Evolutionary conservation across 2,888 invertebrate genomes (phyloP), one percentile per base, ranked within the genome.

Genomic region (Protodeltote pygarga): DNA sequence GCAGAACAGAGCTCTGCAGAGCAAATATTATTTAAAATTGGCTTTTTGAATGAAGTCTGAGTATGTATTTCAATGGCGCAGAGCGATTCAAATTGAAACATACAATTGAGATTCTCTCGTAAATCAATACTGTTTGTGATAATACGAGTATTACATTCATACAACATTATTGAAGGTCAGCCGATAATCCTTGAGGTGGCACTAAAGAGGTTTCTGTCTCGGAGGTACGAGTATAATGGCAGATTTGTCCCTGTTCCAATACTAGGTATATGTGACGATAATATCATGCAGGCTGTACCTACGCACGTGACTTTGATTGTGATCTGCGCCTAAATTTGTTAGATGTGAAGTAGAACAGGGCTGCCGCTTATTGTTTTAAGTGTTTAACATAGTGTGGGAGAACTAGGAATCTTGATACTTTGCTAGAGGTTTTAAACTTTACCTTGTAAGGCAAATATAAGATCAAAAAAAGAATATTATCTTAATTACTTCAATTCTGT

Each of bases 261-360:
- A n/a, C n/a, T n/a, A n/a, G n/a, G 6, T 20, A 10, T 19, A 20
- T 34, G 25, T 31, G 27, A 33, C 31, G 35, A 21, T n/a, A n/a
- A n/a, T 37, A 23, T 41, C 15, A 39, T 34, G 38, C 47, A 38
- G 39, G 31, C 34, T 47, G 21, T 42, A 38, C 27, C 29, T 37
- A 46, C 31, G 33, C 49, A 65, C 70, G 58, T 70, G 73, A 47
- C 50, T 46, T 8, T 8, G 66, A 72, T 70, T 53, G 27, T 14
- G 38, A 68, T 70, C 63, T 50, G 41, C 49, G 27, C 40, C 38
- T 32, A 65, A 55, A 47, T 55, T 50, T 34, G 57, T 49, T 37
- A 15, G 58, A 59, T 64, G 52, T 57, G 42, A 67, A 59, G 46
- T 38, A 28, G 53, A 44, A 48, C 59, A 39, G 52, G 59, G 53